Conservation (phyloP, 2,797 vertebrate species). For the Sciurus vulgaris region DNA sequence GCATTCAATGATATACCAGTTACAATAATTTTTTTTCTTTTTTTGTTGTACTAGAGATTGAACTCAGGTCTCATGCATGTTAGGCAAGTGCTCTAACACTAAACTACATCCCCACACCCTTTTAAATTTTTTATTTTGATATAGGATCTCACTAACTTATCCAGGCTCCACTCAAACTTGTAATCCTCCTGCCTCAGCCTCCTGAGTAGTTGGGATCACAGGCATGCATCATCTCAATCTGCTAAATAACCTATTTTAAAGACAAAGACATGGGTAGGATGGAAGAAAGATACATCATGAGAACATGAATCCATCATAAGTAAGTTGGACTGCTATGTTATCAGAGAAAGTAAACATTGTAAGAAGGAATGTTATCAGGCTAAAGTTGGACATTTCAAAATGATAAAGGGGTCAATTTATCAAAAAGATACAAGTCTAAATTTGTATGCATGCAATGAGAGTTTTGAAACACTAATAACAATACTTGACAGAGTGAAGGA, state of each 20-base stretch:
- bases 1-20: not conserved
- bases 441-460: not conserved
- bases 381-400: not conserved
- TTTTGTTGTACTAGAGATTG: no score
- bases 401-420: not conserved
- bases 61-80: no score
- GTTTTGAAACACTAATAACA: not conserved
- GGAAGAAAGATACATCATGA: not conserved
- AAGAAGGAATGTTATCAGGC: not conserved
- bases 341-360: not conserved
- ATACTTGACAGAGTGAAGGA: not conserved
- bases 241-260: conserved; percentile 38
- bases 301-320: conserved; percentile 15
- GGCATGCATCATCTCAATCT: no score
- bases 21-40: not conserved
- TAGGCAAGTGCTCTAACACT: no score
- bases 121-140: no score
- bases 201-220: no score
- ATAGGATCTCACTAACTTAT: no score
- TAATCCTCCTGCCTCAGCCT: no score
- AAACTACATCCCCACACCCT: no score
- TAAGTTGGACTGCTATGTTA: not conserved
- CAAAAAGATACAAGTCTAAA: not conserved
- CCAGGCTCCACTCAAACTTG: no score
- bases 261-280: not conserved